A percentile compares a stretch with the other conserved stretches of the same genome.
Conservation (phyloP, 2,113 vertebrate species). For the Phaethon lepturus region DNA sequence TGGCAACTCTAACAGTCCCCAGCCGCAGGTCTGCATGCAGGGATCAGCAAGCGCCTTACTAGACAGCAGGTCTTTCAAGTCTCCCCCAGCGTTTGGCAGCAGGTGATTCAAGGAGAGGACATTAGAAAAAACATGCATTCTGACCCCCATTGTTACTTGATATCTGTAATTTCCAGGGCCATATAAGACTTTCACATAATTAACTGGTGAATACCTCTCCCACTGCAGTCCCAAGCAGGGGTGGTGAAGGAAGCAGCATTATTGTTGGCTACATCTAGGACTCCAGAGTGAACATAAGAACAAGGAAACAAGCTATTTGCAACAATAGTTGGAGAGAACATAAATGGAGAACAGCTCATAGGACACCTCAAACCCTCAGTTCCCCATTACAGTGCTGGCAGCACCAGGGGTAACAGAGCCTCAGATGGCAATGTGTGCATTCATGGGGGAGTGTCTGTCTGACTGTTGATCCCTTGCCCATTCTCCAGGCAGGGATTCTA, state of each 20-base stretch:
- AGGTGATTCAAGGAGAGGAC: background rate
- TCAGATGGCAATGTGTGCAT: background rate
- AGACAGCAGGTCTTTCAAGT: background rate
- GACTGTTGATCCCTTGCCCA: background rate
- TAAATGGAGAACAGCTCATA: background rate
- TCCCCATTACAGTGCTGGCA: background rate
- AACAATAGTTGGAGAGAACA: background rate
- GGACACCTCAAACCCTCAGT: rapidly evolving
- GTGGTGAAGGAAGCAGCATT: background rate
- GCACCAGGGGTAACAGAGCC: background rate
- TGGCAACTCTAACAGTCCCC: background rate
- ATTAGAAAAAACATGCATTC: background rate
- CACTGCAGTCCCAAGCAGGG: background rate
- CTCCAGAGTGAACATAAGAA: background rate
- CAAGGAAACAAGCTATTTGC: background rate
- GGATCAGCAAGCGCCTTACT: background rate
- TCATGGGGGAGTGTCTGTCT: background rate
- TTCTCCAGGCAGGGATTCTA: background rate
- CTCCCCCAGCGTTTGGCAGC: rapidly evolving
- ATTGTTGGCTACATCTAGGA: background rate
- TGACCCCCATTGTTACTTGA: background rate
- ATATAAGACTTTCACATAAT: background rate
- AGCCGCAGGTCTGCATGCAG: background rate
- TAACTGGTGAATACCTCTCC: background rate
- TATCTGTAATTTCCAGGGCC: too few species aligned